Conservation (phyloP, 2,797 vertebrate species). For the Channa striata region DNA sequence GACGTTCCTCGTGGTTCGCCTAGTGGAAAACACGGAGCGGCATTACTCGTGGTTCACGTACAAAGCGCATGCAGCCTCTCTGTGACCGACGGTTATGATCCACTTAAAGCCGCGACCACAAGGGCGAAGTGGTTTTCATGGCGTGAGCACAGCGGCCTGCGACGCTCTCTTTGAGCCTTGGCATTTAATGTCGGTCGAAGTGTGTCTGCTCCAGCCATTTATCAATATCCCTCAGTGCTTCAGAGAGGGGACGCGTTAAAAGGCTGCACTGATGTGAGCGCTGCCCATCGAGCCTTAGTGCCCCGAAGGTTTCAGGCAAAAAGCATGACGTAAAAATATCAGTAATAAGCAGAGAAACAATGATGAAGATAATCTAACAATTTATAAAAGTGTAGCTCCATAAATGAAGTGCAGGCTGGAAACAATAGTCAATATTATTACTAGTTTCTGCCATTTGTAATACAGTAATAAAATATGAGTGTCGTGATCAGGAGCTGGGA, state of each 20-base stretch:
- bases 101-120: slow-evolving; percentile 3
- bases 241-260: slow-evolving; percentile 3
- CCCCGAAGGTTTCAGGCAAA: too few relatives aligned
- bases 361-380: too few relatives aligned
- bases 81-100: background rate
- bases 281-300: too few relatives aligned
- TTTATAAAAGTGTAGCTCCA: too few relatives aligned
- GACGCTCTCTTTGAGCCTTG: slow-evolving; percentile 9
- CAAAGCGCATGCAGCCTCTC: background rate
- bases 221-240: slow-evolving; percentile 11
- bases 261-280: too few relatives aligned
- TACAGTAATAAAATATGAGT: too few relatives aligned
- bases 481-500: too few relatives aligned
- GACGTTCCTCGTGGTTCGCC: background rate
- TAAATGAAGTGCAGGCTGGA: too few relatives aligned
- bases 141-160: background rate
- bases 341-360: too few relatives aligned
- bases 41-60: background rate
- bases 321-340: too few relatives aligned
- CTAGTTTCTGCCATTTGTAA: too few relatives aligned
- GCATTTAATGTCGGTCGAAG: slow-evolving; percentile 21
- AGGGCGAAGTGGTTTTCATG: slow-evolving; percentile 34
- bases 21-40: background rate
- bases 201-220: background rate
- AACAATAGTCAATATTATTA: too few relatives aligned